phyloP scores from a whole-genome alignment of 2,797 vertebrate genomes.

The Prionace glauca region DNA sequence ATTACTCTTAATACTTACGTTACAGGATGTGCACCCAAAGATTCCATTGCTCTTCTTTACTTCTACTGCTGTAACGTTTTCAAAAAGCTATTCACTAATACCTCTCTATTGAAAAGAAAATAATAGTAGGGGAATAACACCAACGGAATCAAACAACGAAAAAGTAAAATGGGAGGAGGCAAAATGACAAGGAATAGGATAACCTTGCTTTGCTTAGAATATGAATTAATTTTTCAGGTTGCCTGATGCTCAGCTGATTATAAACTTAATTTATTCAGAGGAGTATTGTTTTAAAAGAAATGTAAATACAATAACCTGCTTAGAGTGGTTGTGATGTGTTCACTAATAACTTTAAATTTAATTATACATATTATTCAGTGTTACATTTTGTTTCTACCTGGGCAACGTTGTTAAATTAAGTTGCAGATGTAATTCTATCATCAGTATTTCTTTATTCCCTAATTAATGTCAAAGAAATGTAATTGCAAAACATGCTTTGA shows the following conservation, averaged over 20 bases:
- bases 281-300: neutral
- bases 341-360: constrained; percentile 15
- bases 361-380: neutral
- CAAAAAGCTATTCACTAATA: no score
- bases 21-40: no score
- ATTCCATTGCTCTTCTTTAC: no score
- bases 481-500: neutral
- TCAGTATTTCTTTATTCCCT: neutral
- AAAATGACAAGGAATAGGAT: no score
- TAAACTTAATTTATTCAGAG: neutral
- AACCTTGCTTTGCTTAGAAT: constrained; percentile 14
- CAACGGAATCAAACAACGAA: no score
- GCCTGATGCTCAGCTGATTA: constrained; percentile 8
- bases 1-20: no score
- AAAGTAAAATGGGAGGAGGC: no score
- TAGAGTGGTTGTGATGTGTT: neutral
- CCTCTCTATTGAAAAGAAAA: neutral
- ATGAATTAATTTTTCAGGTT: constrained; percentile 11
- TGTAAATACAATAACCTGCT: constrained; percentile 1
- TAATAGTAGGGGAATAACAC: no score
- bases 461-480: constrained; percentile 6
- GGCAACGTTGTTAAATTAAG: constrained; percentile 11
- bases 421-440: neutral
- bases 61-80: no score
- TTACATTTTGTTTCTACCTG: constrained; percentile 11